Evolutionary conservation across 2,888 invertebrate species (phyloP).

Genomic region (Melipona beecheii): DNA sequence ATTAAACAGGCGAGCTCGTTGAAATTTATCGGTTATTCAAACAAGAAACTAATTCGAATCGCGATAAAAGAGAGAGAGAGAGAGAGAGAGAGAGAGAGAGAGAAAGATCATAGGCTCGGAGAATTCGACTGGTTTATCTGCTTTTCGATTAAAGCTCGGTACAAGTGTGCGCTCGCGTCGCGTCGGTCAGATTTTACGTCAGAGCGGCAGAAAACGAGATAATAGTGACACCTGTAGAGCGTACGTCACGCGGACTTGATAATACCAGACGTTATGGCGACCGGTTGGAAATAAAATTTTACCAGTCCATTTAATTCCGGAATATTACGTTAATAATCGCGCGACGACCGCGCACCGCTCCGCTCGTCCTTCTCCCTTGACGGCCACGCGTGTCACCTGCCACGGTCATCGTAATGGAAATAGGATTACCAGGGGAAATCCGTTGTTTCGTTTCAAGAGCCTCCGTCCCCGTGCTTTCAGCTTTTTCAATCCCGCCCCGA

Average conservation of each 20-base stretch:
- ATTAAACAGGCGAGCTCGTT: slow-evolving; percentile 3
- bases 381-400: slow-evolving; percentile 37
- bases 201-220: slow-evolving; percentile 51
- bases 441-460: slow-evolving; percentile 39
- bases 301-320: slow-evolving; percentile 44
- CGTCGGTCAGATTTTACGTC: slow-evolving; percentile 44
- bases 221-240: slow-evolving; percentile 69
- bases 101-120: background rate
- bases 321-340: slow-evolving; percentile 57
- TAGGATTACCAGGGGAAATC: slow-evolving; percentile 42
- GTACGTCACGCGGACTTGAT: slow-evolving; percentile 49
- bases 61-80: background rate
- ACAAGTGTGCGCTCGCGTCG: background rate
- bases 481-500: slow-evolving; percentile 23
- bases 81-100: no score
- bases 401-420: slow-evolving; percentile 53
- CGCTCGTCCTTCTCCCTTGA: background rate
- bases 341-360: background rate
- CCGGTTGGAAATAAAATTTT: slow-evolving; percentile 61
- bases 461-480: slow-evolving; percentile 14
- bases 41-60: slow-evolving; percentile 16
- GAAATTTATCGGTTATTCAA: slow-evolving; percentile 32
- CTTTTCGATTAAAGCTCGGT: slow-evolving; percentile 41
- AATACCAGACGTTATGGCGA: slow-evolving; percentile 41
- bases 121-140: slow-evolving; percentile 24